These are phyloP conservation scores for Sparus aurata DNA, from an alignment of 2,797 vertebrate species.

Conservation along the genomic window DNA sequence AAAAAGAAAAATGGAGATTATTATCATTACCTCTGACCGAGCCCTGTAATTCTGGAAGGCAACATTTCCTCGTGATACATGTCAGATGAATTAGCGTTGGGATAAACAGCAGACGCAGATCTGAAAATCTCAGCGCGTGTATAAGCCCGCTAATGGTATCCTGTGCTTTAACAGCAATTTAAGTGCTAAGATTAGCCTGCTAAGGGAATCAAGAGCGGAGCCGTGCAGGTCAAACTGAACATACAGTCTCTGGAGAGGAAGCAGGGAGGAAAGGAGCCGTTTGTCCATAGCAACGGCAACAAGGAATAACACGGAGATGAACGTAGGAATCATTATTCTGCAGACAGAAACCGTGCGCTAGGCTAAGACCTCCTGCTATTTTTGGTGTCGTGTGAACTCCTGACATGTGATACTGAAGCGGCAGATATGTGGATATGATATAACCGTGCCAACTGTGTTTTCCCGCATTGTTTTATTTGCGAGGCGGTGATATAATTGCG, in stretches of 20 bases:
- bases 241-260: conserved; percentile 49
- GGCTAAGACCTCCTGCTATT: conserved; percentile 45
- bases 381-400: conserved; percentile 49
- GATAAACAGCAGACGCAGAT: not conserved
- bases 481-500: conserved; percentile 10
- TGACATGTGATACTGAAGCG: conserved; percentile 40
- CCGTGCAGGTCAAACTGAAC: conserved; percentile 61
- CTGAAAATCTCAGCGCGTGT: not conserved
- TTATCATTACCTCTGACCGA: conserved; percentile 6
- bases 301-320: conserved; percentile 47
- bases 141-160: conserved; percentile 4
- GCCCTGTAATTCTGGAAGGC: not conserved
- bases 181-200: conserved; percentile 32
- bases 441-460: conserved; percentile 41
- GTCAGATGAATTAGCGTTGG: not conserved
- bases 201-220: conserved; percentile 43
- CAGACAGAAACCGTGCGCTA: not conserved
- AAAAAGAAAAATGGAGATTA: conserved; percentile 3
- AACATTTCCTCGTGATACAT: not conserved
- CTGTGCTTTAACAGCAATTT: conserved; percentile 26
- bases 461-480: conserved; percentile 16
- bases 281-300: conserved; percentile 54
- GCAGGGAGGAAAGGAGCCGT: conserved; percentile 31
- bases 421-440: conserved; percentile 22
- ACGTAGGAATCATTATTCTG: conserved; percentile 49